Evolutionary conservation across 2,797 vertebrate species (phyloP).

Genomic region (Phrynocephalus guinanensis): DNA sequence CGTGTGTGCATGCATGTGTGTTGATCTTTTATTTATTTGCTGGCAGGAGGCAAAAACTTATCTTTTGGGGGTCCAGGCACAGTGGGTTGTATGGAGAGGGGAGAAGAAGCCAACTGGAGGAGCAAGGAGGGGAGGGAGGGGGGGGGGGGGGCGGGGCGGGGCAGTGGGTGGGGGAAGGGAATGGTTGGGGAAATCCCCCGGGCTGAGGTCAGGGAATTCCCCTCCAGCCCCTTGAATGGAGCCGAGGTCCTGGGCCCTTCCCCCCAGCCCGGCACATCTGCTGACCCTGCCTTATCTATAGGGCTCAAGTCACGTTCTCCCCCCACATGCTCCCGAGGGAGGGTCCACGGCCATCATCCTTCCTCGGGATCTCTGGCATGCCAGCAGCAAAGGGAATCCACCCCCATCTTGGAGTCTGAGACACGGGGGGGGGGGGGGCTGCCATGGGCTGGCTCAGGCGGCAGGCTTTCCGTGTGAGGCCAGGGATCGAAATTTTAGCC

Average conservation of each 20-base stretch:
- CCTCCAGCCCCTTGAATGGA: background rate
- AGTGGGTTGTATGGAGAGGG: background rate
- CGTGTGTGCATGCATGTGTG: background rate
- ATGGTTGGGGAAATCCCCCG: background rate
- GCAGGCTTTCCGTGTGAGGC: no score
- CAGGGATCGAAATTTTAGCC: no score
- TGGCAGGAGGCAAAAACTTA: background rate
- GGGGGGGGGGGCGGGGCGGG: no score
- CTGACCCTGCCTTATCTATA: background rate
- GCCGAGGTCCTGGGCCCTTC: background rate
- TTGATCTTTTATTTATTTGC: conserved; percentile 16
- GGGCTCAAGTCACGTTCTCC: background rate
- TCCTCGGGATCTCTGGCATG: no score
- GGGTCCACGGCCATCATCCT: no score
- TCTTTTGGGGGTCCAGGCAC: background rate
- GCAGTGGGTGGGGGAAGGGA: background rate
- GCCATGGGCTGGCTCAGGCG: no score
- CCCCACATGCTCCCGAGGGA: no score
- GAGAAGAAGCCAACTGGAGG: background rate
- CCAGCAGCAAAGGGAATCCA: no score
- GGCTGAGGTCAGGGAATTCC: conserved; percentile 18
- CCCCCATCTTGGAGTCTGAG: no score
- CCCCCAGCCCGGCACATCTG: background rate
- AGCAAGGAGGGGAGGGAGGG: background rate
- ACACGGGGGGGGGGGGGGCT: no score